phyloP scores from a whole-genome alignment of 92 coral and sea anemone species.

The Epizoanthus stellaris region DNA sequence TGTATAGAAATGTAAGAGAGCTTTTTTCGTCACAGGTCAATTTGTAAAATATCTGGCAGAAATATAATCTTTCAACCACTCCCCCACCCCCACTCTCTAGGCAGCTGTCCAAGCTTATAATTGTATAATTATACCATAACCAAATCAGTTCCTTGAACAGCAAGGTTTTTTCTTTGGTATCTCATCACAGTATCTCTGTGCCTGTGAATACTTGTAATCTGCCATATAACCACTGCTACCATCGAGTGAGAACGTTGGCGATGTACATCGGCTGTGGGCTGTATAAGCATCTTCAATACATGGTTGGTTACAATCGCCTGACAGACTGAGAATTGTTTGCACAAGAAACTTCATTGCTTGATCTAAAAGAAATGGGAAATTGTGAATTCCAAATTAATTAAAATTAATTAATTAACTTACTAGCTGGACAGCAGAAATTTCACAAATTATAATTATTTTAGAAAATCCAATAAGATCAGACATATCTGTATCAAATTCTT shows the following conservation, averaged over 20 bases:
- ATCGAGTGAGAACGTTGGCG: conserved; percentile 28
- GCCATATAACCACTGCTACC: conserved; percentile 65
- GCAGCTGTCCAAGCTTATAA: too few relatives aligned
- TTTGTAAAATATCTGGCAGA: too few relatives aligned
- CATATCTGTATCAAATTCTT: too few relatives aligned
- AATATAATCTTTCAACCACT: too few relatives aligned
- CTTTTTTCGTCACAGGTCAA: too few relatives aligned
- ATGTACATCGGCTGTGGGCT: conserved; percentile 1
- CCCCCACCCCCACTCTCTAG: too few relatives aligned
- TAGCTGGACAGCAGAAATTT: neutral
- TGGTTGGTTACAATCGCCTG: conserved; percentile 75
- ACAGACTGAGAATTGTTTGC: conserved; percentile 78
- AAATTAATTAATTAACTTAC: neutral
- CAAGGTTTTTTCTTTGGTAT: conserved; percentile 53
- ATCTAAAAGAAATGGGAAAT: conserved; percentile 52
- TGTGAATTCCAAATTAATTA: neutral
- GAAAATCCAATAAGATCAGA: too few relatives aligned
- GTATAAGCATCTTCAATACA: conserved; percentile 30
- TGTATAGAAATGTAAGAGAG: too few relatives aligned
- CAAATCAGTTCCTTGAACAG: conserved; percentile 19
- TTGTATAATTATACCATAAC: too few relatives aligned
- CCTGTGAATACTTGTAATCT: conserved; percentile 37
- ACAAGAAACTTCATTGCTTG: conserved; percentile 83
- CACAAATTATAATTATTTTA: too few relatives aligned
- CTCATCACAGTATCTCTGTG: neutral